Percentiles rank a stretch among this genome's conserved stretches.
Conservation (phyloP, 2,113 vertebrate genomes). For the Pachypanchax playfairii region DNA sequence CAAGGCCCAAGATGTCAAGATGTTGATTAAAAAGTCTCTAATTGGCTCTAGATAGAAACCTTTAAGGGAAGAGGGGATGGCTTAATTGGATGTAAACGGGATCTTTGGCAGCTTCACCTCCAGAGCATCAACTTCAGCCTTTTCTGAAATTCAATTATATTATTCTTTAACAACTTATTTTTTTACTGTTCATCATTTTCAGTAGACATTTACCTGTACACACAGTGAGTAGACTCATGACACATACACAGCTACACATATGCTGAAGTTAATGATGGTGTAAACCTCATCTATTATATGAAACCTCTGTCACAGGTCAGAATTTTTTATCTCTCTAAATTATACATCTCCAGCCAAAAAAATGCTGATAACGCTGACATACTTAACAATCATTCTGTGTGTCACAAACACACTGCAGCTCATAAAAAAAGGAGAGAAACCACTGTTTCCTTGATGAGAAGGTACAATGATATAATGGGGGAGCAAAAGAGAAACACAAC, state of each 20-base stretch:
- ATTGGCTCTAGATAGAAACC: constrained; percentile 66
- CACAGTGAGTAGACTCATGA: not conserved
- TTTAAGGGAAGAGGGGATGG: constrained; percentile 55
- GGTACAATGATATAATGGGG: constrained; percentile 61
- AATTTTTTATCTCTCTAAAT: constrained; percentile 7
- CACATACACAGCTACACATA: not conserved
- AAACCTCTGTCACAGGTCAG: constrained; percentile 24
- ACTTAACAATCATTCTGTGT: not conserved
- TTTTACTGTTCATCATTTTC: constrained; percentile 17
- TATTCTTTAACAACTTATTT: constrained; percentile 6
- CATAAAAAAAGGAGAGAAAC: constrained; percentile 24
- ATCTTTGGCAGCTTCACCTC: constrained; percentile 41
- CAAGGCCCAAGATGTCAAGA: constrained; percentile 68
- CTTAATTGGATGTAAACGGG: constrained; percentile 63
- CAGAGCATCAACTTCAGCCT: constrained; percentile 22
- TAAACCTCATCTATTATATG: not conserved
- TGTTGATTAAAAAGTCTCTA: constrained; percentile 71
- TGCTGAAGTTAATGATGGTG: not conserved
- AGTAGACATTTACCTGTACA: not conserved
- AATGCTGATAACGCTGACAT: not conserved
- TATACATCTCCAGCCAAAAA: not conserved
- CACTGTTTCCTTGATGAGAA: constrained; percentile 52
- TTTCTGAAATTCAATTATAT: constrained; percentile 18
- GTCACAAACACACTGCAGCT: constrained; percentile 13
- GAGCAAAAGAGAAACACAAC: constrained; percentile 54